phyloP scores from a whole-genome alignment of 2,888 invertebrate genomes.

The Chymomyza fuscimana region DNA sequence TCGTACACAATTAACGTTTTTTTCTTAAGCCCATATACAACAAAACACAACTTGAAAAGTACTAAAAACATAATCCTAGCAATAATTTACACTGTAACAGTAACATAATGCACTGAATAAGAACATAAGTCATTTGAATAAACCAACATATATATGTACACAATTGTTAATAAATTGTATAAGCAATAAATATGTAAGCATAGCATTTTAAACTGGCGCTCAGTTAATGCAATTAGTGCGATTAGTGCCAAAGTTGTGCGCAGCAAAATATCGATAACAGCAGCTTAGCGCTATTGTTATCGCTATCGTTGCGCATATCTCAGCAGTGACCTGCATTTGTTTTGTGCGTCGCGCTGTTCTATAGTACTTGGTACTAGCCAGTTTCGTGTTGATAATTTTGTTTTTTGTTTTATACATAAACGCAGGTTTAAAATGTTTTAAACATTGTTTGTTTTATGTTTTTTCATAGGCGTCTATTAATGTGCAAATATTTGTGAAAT shows the following conservation, averaged over 20 bases:
- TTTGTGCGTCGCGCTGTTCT: constrained; percentile 1
- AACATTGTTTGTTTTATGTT: background rate
- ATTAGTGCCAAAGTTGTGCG: too few relatives aligned
- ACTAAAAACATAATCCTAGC: constrained; percentile 4
- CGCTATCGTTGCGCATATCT: background rate
- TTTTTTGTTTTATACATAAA: background rate
- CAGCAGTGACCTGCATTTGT: background rate
- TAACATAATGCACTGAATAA: constrained; percentile 11
- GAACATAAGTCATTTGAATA: background rate
- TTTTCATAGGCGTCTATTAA: background rate
- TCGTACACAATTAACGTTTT: background rate
- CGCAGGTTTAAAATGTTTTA: background rate
- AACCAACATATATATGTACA: background rate
- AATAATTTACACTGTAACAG: constrained; percentile 15
- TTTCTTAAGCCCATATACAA: background rate
- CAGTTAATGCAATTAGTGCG: too few relatives aligned
- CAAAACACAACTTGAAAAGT: background rate
- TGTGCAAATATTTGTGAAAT: background rate
- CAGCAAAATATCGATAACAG: background rate
- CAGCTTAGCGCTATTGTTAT: background rate
- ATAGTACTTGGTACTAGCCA: background rate
- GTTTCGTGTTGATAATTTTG: background rate
- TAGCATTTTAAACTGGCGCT: background rate
- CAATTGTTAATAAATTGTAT: constrained; percentile 49
- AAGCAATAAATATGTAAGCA: constrained; percentile 28